phyloP scores from a whole-genome alignment of 2,113 vertebrate species.

The Scartelaos histophorus region DNA sequence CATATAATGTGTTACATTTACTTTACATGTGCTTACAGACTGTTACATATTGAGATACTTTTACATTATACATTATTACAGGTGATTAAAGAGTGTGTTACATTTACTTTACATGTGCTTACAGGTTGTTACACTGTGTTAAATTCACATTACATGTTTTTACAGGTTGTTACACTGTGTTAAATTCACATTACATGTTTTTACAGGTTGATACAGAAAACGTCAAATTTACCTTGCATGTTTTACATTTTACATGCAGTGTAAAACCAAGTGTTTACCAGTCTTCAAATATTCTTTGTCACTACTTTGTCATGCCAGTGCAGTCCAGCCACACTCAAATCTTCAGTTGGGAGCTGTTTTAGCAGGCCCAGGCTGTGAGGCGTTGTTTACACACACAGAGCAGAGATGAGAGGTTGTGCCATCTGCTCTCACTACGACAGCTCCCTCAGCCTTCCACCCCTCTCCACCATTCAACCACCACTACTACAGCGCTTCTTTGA shows the following conservation, averaged over 20 bases:
- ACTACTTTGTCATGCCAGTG: neutral
- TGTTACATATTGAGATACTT: too few relatives aligned
- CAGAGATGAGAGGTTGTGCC: constrained; percentile 46
- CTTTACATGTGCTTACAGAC: neutral
- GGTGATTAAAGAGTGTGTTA: too few relatives aligned
- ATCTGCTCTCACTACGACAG: constrained; percentile 50
- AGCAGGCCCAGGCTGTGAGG: constrained; percentile 33
- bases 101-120: too few relatives aligned
- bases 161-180: neutral
- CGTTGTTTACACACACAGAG: constrained; percentile 49
- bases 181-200: too few relatives aligned
- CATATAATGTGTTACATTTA: too few relatives aligned
- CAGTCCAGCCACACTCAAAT: constrained; percentile 25
- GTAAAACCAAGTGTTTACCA: neutral
- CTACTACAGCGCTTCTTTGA: constrained; percentile 24
- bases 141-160: too few relatives aligned
- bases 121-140: neutral
- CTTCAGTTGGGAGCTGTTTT: constrained; percentile 22
- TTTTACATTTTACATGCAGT: neutral
- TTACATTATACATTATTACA: too few relatives aligned
- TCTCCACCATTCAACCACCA: constrained; percentile 18
- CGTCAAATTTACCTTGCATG: too few relatives aligned
- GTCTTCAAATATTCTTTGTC: neutral
- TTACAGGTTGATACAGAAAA: neutral
- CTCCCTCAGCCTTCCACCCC: constrained; percentile 27